A percentile compares a stretch with the other conserved stretches of the same genome.
phyloP scores from a whole-genome alignment of 2,797 vertebrate species.

The Sebastes minor region DNA sequence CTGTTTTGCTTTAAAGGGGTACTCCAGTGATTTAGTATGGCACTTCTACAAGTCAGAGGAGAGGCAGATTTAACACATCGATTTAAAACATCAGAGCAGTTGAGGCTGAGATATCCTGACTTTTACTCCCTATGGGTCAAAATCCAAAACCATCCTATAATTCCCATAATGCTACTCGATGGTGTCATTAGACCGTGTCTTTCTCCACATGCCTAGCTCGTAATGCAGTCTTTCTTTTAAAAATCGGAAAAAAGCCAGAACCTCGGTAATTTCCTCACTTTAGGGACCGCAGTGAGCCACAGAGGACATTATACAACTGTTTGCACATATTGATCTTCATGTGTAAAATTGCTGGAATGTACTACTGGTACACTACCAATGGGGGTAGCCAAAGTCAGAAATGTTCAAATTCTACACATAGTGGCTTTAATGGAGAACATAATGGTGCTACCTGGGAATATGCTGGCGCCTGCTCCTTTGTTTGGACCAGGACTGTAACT shows the following conservation, averaged over 20 bases:
- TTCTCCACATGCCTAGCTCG: not conserved
- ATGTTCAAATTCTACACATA: not conserved
- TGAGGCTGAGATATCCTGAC: not conserved
- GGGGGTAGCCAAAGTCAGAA: not conserved
- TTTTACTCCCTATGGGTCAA: not conserved
- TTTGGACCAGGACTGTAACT: not conserved
- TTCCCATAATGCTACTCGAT: not conserved
- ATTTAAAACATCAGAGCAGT: not conserved
- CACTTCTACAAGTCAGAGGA: not conserved
- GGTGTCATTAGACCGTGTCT: not conserved
- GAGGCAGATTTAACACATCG: not conserved
- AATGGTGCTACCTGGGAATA: not conserved
- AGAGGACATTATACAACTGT: not conserved
- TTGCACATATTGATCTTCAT: not conserved
- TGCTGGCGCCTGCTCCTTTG: not conserved
- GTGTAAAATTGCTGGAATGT: not conserved
- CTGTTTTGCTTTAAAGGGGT: not conserved
- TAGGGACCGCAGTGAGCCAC: not conserved
- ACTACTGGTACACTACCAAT: not conserved
- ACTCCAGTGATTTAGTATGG: not conserved
- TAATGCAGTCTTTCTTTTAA: not conserved
- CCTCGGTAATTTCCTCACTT: not conserved
- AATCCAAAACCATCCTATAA: not conserved
- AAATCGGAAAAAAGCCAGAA: not conserved
- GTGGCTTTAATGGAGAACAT: not conserved